phyloP scores from a whole-genome alignment of 2,888 invertebrate species.

The Noctua comes region DNA sequence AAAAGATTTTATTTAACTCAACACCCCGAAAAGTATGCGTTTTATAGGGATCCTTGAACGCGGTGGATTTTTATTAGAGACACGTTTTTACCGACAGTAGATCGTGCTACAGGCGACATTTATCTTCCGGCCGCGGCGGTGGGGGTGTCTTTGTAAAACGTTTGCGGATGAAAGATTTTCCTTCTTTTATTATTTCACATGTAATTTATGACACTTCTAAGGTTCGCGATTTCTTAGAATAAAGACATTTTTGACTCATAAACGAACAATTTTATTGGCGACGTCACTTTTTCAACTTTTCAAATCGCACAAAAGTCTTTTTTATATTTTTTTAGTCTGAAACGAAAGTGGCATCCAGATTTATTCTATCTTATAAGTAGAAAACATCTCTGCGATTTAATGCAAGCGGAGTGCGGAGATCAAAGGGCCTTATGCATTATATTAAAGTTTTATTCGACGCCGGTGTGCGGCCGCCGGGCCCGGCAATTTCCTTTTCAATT shows the following conservation, averaged over 20 bases:
- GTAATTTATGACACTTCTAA: slow-evolving; percentile 86
- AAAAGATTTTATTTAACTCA: slow-evolving; percentile 66
- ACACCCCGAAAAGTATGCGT: slow-evolving; percentile 65
- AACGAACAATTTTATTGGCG: slow-evolving; percentile 72
- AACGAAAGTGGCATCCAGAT: slow-evolving; percentile 61
- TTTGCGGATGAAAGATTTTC: slow-evolving; percentile 86
- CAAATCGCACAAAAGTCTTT: slow-evolving; percentile 57
- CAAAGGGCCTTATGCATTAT: slow-evolving; percentile 90
- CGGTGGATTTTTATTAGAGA: slow-evolving; percentile 80
- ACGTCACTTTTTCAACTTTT: slow-evolving; percentile 64
- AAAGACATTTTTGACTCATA: slow-evolving; percentile 75
- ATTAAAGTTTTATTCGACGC: slow-evolving; percentile 89
- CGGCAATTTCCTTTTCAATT: slow-evolving; percentile 90
- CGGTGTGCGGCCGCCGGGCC: slow-evolving; percentile 81
- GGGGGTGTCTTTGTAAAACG: slow-evolving; percentile 85
- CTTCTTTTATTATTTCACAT: slow-evolving; percentile 87
- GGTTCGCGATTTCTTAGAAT: slow-evolving; percentile 73
- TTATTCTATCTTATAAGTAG: slow-evolving; percentile 73
- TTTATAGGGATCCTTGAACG: slow-evolving; percentile 69
- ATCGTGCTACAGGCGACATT: slow-evolving; percentile 85
- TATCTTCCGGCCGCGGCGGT: slow-evolving; percentile 76
- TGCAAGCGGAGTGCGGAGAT: slow-evolving; percentile 87
- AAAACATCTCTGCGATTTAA: slow-evolving; percentile 84
- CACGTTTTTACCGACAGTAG: slow-evolving; percentile 81
- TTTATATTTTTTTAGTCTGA: slow-evolving; percentile 59